Evolutionary conservation across 2,888 invertebrate genomes (phyloP).

Genomic region (Prenolepis imparis): DNA sequence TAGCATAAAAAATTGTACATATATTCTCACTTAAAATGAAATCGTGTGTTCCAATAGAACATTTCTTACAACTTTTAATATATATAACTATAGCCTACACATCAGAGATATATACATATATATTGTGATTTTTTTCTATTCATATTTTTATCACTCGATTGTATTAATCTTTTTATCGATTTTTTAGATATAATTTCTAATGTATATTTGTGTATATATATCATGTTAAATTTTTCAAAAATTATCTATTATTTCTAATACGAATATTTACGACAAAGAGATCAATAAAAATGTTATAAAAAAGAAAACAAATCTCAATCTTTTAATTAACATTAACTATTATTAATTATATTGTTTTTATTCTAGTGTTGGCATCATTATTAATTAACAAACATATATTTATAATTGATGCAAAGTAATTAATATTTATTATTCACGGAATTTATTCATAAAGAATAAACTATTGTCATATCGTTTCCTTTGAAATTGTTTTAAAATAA

Average conservation of each 20-base stretch:
- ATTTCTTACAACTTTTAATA: constrained; percentile 2
- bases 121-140: constrained; percentile 3
- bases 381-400: neutral
- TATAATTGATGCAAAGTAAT: neutral
- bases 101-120: neutral
- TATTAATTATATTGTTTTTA: neutral
- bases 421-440: constrained; percentile 1
- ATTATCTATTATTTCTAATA: constrained; percentile 10
- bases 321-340: neutral
- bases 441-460: constrained; percentile 10
- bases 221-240: constrained; percentile 1
- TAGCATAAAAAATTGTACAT: neutral
- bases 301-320: neutral
- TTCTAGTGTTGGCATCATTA: neutral
- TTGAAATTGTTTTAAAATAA: neutral
- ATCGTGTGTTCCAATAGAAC: neutral
- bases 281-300: constrained; percentile 26
- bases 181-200: constrained; percentile 8
- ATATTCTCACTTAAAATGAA: constrained; percentile 11
- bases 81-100: neutral
- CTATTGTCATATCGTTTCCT: neutral
- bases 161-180: neutral
- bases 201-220: constrained; percentile 39
- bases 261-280: neutral
- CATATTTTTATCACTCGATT: neutral